Evolutionary conservation across 1,140 invertebrate species (phyloP), one percentile per base, ranked within the genome.

Genomic region (Trichonephila clavipes): DNA sequence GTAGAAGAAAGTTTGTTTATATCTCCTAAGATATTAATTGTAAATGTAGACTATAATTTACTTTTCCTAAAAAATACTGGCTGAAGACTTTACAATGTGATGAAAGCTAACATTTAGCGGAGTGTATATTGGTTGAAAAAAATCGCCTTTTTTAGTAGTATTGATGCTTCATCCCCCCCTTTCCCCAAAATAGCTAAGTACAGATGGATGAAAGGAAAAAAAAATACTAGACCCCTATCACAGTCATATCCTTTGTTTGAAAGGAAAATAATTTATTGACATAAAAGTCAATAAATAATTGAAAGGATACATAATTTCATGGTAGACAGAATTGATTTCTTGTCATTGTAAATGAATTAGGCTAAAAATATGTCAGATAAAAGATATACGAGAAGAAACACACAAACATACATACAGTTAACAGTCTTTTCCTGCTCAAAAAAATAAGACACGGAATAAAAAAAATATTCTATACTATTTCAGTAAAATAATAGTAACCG

Each of bases 261-360:
- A 40, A 64, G 0, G 72, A 77, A 77, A 77, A 77, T 40, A 77
- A 77, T 77, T 77, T 40, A 77, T 77, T 18, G 72, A 19, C 72
- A 77, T 18, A 77, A 34, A 77, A 77, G 28, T 77, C 72, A 77
- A 77, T 77, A 77, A 77, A 77, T 24, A 77, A 77, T 34, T 28
- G 66, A 69, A 69, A 28, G 24, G 66, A 69, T 77, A 10, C 72
- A 77, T 77, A 40, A 77, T 77, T 77, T 40, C 28, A 77, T 34
- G 34, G 72, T 34, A 77, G 72, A 34, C 28, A 34, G 18, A 77
- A 77, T 77, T 77, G 72, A 77, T 77, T 77, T 77, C 6, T 40
- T 77, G 72, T 40, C 72, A 77, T 14, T 34, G 72, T 34, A 16
- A 18, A 77, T 14, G 18, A 40, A 77, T 77, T 19, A 18, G 72